These are phyloP conservation scores for Epinotia nisella DNA, from an alignment of 2,888 invertebrate genomes.

Conservation along the genomic window DNA sequence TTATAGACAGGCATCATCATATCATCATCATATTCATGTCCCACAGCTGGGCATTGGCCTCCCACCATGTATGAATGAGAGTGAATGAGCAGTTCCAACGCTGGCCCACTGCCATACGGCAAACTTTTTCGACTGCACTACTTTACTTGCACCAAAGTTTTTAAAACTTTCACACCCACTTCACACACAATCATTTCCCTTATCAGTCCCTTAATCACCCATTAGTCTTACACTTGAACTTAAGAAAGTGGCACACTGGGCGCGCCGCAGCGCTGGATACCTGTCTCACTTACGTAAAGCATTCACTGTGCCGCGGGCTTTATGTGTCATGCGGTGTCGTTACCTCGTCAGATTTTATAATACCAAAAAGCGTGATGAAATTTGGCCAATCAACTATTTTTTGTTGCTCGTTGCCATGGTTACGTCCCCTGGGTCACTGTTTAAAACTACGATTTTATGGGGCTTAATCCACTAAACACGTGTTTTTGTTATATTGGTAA, in stretches of 20 bases:
- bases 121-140: background rate
- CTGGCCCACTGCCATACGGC: no score
- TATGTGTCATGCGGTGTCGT: conserved; percentile 1
- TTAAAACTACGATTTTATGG: no score
- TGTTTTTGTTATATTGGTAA: no score
- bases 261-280: background rate
- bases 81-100: no score
- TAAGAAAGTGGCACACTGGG: conserved; percentile 34
- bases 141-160: background rate
- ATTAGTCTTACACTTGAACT: conserved; percentile 8
- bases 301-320: conserved; percentile 31
- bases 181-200: background rate
- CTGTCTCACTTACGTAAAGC: conserved; percentile 19
- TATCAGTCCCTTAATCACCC: background rate
- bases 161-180: background rate
- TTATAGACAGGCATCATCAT: no score
- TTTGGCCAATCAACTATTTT: no score
- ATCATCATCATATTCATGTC: no score
- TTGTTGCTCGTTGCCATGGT: no score
- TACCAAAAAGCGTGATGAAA: background rate
- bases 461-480: no score
- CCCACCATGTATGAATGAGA: no score
- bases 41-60: no score
- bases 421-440: no score
- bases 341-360: conserved; percentile 6